Conservation (phyloP, 2,113 vertebrate genomes). For the Tragelaphus strepsiceros region DNA sequence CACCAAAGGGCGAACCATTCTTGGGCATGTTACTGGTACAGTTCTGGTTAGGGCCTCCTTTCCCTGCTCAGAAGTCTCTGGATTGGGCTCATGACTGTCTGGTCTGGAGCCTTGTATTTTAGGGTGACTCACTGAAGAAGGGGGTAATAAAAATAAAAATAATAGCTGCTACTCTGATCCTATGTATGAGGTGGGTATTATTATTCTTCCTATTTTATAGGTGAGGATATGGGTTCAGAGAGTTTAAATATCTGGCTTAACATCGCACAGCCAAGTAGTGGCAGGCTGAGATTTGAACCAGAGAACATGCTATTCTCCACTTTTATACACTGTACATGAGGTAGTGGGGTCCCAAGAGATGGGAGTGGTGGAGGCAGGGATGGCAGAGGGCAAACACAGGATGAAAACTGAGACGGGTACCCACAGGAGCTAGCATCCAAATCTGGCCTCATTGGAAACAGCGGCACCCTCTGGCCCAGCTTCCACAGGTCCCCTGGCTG, state of each 20-base stretch:
- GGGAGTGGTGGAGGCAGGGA: not conserved
- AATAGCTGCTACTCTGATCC: not conserved
- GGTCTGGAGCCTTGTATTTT: not conserved
- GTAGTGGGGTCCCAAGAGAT: not conserved
- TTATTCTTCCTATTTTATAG: not conserved
- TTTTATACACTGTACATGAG: not conserved
- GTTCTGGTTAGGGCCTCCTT: not conserved
- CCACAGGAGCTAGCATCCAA: not conserved
- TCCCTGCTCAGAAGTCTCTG: not conserved
- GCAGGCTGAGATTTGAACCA: not conserved
- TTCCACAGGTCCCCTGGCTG: not conserved
- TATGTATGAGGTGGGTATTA: accelerated
- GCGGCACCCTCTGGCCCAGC: not conserved
- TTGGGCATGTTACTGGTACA: not conserved
- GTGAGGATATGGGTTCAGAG: not conserved
- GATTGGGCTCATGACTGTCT: too few species aligned
- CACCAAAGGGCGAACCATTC: not conserved
- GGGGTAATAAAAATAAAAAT: not conserved
- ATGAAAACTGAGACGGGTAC: not conserved
- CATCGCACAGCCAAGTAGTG: not conserved
- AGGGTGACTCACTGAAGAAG: not conserved
- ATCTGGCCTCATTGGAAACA: not conserved
- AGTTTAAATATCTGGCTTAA: not conserved
- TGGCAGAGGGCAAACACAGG: not conserved
- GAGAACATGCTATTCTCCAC: not conserved